Evolutionary conservation across 1,140 invertebrate species (phyloP).

Genomic region (Drosophila hydei): DNA sequence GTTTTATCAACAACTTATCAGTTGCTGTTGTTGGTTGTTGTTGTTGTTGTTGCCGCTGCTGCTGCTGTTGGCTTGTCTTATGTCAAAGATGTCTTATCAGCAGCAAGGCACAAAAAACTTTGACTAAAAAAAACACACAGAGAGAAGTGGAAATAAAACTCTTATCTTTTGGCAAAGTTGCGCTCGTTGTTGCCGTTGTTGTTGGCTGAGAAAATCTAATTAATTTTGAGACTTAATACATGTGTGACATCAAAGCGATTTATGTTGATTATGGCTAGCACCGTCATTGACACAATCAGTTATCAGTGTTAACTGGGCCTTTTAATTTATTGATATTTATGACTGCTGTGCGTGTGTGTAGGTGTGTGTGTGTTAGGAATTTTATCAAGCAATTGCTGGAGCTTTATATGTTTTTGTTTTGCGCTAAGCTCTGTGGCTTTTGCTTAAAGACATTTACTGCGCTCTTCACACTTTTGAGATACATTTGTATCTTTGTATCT

Average conservation of each 20-base stretch:
- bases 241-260: constrained; percentile 75
- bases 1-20: constrained; percentile 58
- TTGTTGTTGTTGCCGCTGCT: constrained; percentile 7
- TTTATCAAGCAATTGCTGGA: constrained; percentile 54
- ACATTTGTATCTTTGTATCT: constrained; percentile 48
- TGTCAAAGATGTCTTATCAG: constrained; percentile 75
- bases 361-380: constrained; percentile 44
- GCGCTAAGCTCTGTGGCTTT: constrained; percentile 29
- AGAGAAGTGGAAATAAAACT: constrained; percentile 14
- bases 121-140: background rate
- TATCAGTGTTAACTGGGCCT: constrained; percentile 56
- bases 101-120: constrained; percentile 28
- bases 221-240: constrained; percentile 75
- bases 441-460: constrained; percentile 64
- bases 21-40: constrained; percentile 17
- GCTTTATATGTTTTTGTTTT: constrained; percentile 38
- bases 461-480: constrained; percentile 60
- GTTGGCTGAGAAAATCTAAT: constrained; percentile 66
- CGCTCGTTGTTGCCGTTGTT: background rate
- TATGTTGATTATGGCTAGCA: constrained; percentile 66
- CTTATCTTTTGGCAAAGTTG: constrained; percentile 51
- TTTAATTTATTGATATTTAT: constrained; percentile 74
- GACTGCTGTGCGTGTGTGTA: constrained; percentile 24
- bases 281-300: constrained; percentile 64
- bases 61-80: constrained; percentile 35